Base-by-base conservation (phyloP, 2,888 invertebrate genomes). In the Amphipoea lucens region DNA sequence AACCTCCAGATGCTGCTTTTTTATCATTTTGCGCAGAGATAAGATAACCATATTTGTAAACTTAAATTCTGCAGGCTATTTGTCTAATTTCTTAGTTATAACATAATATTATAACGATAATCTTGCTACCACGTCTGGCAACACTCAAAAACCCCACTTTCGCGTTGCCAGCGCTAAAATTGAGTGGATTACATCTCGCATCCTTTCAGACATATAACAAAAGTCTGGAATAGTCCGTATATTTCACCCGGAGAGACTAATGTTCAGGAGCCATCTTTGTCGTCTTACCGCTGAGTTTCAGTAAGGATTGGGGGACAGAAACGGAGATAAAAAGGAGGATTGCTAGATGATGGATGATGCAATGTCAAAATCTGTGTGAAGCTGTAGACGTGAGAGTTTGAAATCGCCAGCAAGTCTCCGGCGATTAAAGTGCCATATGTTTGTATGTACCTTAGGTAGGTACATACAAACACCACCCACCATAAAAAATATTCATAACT, bases 231-330 rank as follows among this genome's bases (percentile, higher is more conserved):
- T 45, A 17, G 70, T 72, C 42, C 36, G 84, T 66, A 81, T 84
- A 86, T 80, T 60, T 87, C 81, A 87, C 74, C 36, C 45, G 67
- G 70, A 40, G 68, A 76, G 78, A 83, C 76, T 73, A 78, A 87
- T 84, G 84, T 69, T 40, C 14, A 9, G 68, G 40, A 20, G 71
- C 29, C 74, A 81, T 86, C 87, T 78, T 73, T 76, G 81, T 62
- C 78, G 62, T 66, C 68, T 83, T 42, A 78, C 63, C 63, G 69
- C 51, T n/a, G n/a, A 54, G 63, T 68, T 65, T 57, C 17, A 65
- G 17, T 3, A 9, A 68, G 69, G 57, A 73, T 69, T 83, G 7
- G 11, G 42, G 23, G 20, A 36, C 20, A 36, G 54, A 60, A 68
- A 60, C 11, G 20, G 9, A 7, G 54, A 42, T 69, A 45, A 70